These are phyloP conservation scores for Lepilemur ruficaudatus DNA, from an alignment of 2,797 vertebrate genomes.

Conservation along the genomic window DNA sequence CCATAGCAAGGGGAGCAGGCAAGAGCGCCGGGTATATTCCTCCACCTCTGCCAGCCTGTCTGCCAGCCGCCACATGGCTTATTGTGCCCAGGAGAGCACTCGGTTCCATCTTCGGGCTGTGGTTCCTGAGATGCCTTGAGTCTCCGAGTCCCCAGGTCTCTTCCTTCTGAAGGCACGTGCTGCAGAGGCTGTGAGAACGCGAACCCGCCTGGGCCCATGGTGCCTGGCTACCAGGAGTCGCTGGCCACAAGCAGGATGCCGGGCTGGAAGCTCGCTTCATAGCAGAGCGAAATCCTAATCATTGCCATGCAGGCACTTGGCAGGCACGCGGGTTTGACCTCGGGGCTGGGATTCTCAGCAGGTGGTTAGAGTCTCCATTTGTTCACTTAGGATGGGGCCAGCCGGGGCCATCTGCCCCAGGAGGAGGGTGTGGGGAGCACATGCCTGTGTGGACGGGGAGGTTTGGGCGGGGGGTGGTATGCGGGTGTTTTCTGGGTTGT, in stretches of 20 bases:
- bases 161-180: background rate
- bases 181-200: background rate
- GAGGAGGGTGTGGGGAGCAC: background rate
- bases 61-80: background rate
- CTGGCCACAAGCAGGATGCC: background rate
- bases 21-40: too few species aligned
- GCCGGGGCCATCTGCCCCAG: background rate
- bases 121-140: background rate
- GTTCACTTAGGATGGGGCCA: background rate
- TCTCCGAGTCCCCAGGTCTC: background rate
- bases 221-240: background rate
- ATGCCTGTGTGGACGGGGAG: accelerated
- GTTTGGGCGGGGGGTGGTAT: too few species aligned
- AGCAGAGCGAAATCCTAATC: background rate
- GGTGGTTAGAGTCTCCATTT: background rate
- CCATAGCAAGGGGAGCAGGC: background rate
- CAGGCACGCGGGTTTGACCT: background rate
- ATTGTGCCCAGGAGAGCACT: background rate
- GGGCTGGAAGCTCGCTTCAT: background rate
- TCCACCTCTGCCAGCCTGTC: background rate
- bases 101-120: background rate
- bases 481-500: background rate
- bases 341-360: background rate
- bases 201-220: background rate
- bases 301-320: background rate